Base-by-base conservation (phyloP, 2,888 invertebrate species). In the Microctonus hyperodae region DNA sequence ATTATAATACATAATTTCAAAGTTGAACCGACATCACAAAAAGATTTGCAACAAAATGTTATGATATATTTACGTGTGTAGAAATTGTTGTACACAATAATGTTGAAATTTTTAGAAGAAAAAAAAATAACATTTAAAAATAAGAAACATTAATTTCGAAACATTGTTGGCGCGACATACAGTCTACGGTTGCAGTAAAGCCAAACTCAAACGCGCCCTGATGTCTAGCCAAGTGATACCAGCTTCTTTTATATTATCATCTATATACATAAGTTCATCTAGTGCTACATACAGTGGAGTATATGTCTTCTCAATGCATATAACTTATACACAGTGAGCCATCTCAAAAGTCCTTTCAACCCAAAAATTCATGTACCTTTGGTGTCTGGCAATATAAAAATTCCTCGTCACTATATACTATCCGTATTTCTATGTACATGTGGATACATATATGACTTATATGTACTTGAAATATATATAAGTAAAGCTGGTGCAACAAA, bases 191-290 rank as follows among this genome's bases (percentile, higher is more conserved):
- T 69, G 67, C 64, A 48, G 65, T 70, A 73, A n/a, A 70, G 72
- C 74, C 73, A 69, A 66, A 64, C 65, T 65, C 68, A 65, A 44
- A 20, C 44, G 78, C 74, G 80, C 79, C 79, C 68, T 74, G 63
- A 67, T 76, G 79, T 80, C 80, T 79, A 75, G 79, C 79, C 79
- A 80, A 80, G 69, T 76, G 69, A 71, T 70, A 66, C 1, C 51
- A 53, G 35, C 51, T 64, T 57, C 53, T 67, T 57, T 57, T 63
- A 58, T 58, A 22, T 25, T 10, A 31, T 13, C 31, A 33, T 16
- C 31, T 33, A 33, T 16, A n/a, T 7, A 10, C 33, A 7, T 20
- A 53, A n/a, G n/a, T 25, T 55, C 33, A 28, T 31, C 11, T 16
- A 31, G n/a, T 33, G 16, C 31, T 6, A 16, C 44, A 44, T 44